Conservation (phyloP, 1,140 invertebrate genomes). For the Lethrus apterus region DNA sequence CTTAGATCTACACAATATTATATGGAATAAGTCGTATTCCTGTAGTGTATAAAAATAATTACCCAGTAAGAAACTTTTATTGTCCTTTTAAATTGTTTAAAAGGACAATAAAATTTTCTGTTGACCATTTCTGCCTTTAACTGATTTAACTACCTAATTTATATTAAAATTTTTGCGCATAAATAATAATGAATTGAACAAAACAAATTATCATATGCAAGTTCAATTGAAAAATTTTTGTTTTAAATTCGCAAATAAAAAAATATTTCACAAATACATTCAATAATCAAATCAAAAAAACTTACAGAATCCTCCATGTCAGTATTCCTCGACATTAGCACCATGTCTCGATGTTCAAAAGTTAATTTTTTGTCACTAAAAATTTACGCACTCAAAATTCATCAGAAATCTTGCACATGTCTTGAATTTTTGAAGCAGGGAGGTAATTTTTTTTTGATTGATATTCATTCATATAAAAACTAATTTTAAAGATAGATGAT, state of each 20-base stretch:
- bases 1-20: too few relatives aligned
- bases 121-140: neutral
- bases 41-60: too few relatives aligned
- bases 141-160: neutral
- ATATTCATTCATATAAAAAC: neutral
- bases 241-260: neutral
- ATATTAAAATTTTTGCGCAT: neutral
- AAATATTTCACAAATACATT: neutral
- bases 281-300: slow-evolving; percentile 1
- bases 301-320: slow-evolving; percentile 26
- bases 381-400: slow-evolving; percentile 3
- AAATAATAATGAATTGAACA: neutral
- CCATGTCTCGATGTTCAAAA: slow-evolving; percentile 20
- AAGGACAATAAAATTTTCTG: neutral
- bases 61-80: too few relatives aligned
- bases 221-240: neutral
- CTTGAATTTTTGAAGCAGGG: too few relatives aligned
- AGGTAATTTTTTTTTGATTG: too few relatives aligned
- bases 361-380: neutral
- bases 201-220: neutral
- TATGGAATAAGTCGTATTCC: too few relatives aligned
- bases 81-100: too few relatives aligned
- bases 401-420: too few relatives aligned
- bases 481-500: neutral
- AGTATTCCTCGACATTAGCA: slow-evolving; percentile 22